phyloP scores from a whole-genome alignment of 2,113 vertebrate genomes.

The Embiotoca jacksoni region DNA sequence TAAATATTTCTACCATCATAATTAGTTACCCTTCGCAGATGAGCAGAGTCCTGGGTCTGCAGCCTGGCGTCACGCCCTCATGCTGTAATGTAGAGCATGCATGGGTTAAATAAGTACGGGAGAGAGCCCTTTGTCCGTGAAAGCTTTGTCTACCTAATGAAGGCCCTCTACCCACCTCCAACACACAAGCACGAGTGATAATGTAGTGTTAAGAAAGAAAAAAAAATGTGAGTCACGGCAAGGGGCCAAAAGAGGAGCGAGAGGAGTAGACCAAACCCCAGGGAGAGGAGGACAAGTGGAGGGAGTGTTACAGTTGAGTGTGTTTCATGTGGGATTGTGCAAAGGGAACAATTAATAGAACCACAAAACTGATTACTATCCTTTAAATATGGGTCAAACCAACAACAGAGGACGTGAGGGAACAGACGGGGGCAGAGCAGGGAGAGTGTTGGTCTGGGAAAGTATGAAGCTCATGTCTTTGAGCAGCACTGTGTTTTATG shows the following conservation, averaged over 20 bases:
- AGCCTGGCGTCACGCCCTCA: conserved; percentile 29
- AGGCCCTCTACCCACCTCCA: conserved; percentile 48
- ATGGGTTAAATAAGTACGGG: conserved; percentile 49
- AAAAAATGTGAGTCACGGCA: not conserved
- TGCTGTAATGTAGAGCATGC: conserved; percentile 68
- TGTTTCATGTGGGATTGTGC: conserved; percentile 50
- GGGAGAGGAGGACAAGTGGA: not conserved
- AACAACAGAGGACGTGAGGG: conserved; percentile 21
- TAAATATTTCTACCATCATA: conserved; percentile 33
- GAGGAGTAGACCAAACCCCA: conserved; percentile 17
- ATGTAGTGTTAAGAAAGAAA: conserved; percentile 51
- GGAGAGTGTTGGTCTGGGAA: conserved; percentile 44
- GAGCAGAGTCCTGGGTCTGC: conserved; percentile 45
- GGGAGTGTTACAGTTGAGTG: conserved; percentile 36
- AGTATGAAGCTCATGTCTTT: conserved; percentile 43
- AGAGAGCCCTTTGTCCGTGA: conserved; percentile 64
- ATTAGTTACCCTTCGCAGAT: conserved; percentile 49
- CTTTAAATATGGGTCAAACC: conserved; percentile 42
- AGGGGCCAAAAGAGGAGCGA: not conserved
- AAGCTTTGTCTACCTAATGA: conserved; percentile 49
- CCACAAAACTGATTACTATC: conserved; percentile 15
- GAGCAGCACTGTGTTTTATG: conserved; percentile 56
- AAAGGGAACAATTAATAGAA: conserved; percentile 49
- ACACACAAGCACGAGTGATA: conserved; percentile 42
- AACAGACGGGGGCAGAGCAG: not conserved